Evolutionary conservation across 53 echinoderm and acorn worm genomes (phyloP).

Genomic region (Henricia sp.): DNA sequence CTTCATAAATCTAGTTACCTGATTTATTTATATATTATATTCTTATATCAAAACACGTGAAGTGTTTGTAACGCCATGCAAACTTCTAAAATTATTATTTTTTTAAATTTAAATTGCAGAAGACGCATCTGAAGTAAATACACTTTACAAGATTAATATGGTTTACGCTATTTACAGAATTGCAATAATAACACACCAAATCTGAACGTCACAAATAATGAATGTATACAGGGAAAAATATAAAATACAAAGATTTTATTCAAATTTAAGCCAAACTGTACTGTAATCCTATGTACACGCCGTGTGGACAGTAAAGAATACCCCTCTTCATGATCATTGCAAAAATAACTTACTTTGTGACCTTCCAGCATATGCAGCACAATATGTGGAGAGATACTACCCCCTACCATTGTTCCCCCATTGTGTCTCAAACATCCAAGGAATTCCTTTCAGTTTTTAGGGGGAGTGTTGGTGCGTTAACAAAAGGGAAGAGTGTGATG

Average conservation of each 20-base stretch:
- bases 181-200: not conserved
- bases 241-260: not conserved
- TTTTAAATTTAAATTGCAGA: not conserved
- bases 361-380: not conserved
- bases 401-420: no score
- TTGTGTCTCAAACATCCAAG: no score
- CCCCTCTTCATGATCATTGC: not conserved
- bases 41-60: no score
- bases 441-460: no score
- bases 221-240: conserved; percentile 12
- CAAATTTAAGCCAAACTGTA: not conserved
- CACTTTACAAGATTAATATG: conserved; percentile 6
- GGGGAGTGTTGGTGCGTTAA: no score
- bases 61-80: conserved; percentile 8
- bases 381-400: not conserved
- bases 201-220: conserved; percentile 11
- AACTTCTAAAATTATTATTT: not conserved
- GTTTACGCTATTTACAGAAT: not conserved
- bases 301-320: not conserved
- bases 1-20: no score
- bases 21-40: no score
- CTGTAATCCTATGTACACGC: not conserved
- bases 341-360: not conserved
- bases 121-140: conserved; percentile 5
- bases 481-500: no score